Base-by-base conservation (phyloP, 2,888 invertebrate genomes). In the Seira ritae region DNA sequence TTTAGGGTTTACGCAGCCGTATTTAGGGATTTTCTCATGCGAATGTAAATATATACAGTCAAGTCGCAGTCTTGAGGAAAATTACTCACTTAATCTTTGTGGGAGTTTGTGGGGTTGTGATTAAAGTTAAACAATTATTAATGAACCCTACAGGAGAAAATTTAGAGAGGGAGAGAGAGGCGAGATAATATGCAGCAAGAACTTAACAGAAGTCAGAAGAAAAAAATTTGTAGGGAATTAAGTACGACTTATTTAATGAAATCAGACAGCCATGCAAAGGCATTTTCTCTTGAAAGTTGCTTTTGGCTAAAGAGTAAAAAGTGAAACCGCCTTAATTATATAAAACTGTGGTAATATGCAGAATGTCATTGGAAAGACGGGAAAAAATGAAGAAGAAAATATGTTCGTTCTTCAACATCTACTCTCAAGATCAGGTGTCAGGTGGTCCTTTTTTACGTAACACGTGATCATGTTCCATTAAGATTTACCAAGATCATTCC, bases 241-340 rank as follows among this genome's bases (percentile, higher is more conserved):
- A 23, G 42, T 76, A 76, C 76, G 20, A 68, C 70, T 15, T 77
- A 24, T 42, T 76, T 62, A 70, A 70, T 62, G 60, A 77, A 60
- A 69, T 17, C 42, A 70, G 77, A 70, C 77, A 77, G 15, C 69
- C 62, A 55, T 68, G 19, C 67, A 68, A 37, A 10, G 6, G 46
- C 46, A 12, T 42, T 10, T 42, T 10, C 46, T 12, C 12, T 10
- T 42, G 12, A 12, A 4, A 68, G 55, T 46, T 17, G 17, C n/a
- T n/a, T n/a, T n/a, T n/a, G n/a, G n/a, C n/a, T n/a, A n/a, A n/a
- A n/a, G n/a, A n/a, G n/a, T n/a, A 55, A 24, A 72, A n/a, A 23
- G 55, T 60, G n/a, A 24, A 12, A 67, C 12, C 31, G 20, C 6
- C 23, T 12, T 23, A 15, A 12, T 23, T n/a, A n/a, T n/a, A n/a